These are phyloP conservation scores for Dolomedes plantarius DNA, from an alignment of 2,888 invertebrate species.

Conservation along the genomic window DNA sequence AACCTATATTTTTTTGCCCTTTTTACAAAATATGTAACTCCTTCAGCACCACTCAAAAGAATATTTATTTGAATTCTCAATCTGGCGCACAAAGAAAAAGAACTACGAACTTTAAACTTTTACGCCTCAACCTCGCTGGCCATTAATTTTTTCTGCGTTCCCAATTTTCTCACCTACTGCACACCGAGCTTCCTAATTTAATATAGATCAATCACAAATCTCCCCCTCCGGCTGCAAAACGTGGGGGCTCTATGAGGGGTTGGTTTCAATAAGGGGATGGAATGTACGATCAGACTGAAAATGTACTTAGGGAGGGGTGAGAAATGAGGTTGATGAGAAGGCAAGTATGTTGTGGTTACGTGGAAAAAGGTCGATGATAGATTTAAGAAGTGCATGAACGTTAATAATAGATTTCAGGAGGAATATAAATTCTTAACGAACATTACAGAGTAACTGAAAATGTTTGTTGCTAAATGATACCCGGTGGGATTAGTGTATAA, in stretches of 20 bases:
- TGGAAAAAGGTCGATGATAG: neutral
- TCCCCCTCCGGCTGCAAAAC: neutral
- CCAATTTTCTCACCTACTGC: conserved; percentile 5
- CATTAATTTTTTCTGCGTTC: neutral
- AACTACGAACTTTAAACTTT: neutral
- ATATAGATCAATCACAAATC: conserved; percentile 3
- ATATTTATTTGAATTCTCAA: no score
- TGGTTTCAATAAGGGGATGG: neutral
- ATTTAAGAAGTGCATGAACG: neutral
- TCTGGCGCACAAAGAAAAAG: no score
- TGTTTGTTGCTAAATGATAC: no score
- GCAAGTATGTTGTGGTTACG: neutral
- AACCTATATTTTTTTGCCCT: no score
- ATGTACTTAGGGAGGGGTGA: neutral
- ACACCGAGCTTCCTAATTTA: conserved; percentile 1
- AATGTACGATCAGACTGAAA: neutral
- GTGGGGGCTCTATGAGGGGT: neutral
- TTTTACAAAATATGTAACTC: no score
- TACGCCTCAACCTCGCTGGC: neutral
- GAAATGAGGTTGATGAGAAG: neutral
- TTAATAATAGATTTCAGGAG: neutral
- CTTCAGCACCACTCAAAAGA: no score
- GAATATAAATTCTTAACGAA: neutral
- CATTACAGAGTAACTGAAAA: no score
- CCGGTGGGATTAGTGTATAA: no score